These are phyloP conservation scores for Microvelia longipes DNA, from an alignment of 1,140 invertebrate species.

Conservation along the genomic window DNA sequence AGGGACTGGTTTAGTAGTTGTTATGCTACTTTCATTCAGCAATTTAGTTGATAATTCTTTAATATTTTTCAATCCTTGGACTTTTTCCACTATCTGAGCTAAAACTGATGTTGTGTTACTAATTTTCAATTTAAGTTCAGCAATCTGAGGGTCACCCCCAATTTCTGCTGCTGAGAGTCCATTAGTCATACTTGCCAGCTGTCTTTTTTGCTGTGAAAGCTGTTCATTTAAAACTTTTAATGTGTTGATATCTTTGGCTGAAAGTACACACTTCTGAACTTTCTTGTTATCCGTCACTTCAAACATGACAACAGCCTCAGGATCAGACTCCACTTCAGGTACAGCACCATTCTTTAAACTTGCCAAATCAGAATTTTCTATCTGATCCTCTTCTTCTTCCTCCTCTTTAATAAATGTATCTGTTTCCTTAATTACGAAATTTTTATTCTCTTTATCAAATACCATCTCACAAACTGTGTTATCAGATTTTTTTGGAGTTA, in stretches of 20 bases:
- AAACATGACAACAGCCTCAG: conserved; percentile 23
- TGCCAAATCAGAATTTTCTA: conserved; percentile 17
- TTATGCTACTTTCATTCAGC: neutral
- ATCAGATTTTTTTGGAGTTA: neutral
- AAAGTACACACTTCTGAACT: conserved; percentile 24
- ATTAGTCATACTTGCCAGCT: conserved; percentile 12
- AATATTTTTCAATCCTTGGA: conserved; percentile 12
- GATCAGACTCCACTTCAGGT: conserved; percentile 18
- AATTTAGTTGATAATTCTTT: conserved; percentile 11
- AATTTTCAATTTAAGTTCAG: conserved; percentile 18
- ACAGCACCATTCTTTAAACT: conserved; percentile 15
- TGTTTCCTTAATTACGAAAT: conserved; percentile 18
- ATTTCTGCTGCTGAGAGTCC: conserved; percentile 12
- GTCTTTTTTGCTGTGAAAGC: conserved; percentile 16
- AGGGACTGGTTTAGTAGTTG: neutral
- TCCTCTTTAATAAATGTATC: conserved; percentile 4
- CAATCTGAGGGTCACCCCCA: conserved; percentile 18
- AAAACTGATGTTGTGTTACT: conserved; percentile 18
- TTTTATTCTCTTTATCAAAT: conserved; percentile 4
- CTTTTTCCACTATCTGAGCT: conserved; percentile 15
- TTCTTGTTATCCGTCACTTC: conserved; percentile 22
- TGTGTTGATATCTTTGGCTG: conserved; percentile 21
- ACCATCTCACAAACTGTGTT: conserved; percentile 2
- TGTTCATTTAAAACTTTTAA: conserved; percentile 19
- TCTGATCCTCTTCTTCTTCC: conserved; percentile 8